phyloP scores from a whole-genome alignment of 2,888 invertebrate species.

The Drosophila buzzatii region DNA sequence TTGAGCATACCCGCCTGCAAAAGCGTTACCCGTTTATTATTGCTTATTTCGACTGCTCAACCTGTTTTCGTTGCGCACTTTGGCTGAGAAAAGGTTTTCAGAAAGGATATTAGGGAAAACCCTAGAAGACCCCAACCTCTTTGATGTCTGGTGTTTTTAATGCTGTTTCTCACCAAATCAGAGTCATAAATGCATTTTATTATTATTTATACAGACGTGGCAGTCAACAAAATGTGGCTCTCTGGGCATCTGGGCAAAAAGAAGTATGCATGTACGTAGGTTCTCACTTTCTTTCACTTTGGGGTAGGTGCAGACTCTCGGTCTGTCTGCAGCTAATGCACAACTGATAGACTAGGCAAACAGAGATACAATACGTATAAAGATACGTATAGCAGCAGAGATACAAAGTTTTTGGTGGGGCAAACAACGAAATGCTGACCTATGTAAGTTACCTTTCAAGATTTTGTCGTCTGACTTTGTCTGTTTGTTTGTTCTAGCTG shows the following conservation, averaged over 20 bases:
- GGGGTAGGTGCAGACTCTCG: conserved; percentile 52
- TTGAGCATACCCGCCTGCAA: not conserved
- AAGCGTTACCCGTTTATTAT: conserved; percentile 5
- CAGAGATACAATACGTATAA: conserved; percentile 24
- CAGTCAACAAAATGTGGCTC: conserved; percentile 33
- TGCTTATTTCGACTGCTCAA: conserved; percentile 33
- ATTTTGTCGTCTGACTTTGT: conserved; percentile 51
- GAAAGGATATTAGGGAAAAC: conserved; percentile 50
- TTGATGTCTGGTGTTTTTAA: conserved; percentile 36
- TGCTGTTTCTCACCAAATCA: conserved; percentile 68
- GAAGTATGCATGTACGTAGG: conserved; percentile 5
- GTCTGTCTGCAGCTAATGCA: conserved; percentile 37
- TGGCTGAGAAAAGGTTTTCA: conserved; percentile 40
- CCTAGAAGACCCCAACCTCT: conserved; percentile 32
- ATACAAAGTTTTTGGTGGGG: conserved; percentile 35
- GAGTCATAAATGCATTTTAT: conserved; percentile 77
- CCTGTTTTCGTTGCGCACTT: conserved; percentile 71
- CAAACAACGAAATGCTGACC: conserved; percentile 42
- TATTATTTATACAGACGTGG: conserved; percentile 63
- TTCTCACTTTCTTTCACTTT: conserved; percentile 21
- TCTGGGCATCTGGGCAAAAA: conserved; percentile 58
- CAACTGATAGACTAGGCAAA: conserved; percentile 51
- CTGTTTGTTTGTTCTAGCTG: conserved; percentile 56
- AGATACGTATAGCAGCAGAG: conserved; percentile 33
- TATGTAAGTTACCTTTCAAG: conserved; percentile 35